Evolutionary conservation across 1,140 invertebrate species (phyloP).

Genomic region (Saccostrea cuccullata): DNA sequence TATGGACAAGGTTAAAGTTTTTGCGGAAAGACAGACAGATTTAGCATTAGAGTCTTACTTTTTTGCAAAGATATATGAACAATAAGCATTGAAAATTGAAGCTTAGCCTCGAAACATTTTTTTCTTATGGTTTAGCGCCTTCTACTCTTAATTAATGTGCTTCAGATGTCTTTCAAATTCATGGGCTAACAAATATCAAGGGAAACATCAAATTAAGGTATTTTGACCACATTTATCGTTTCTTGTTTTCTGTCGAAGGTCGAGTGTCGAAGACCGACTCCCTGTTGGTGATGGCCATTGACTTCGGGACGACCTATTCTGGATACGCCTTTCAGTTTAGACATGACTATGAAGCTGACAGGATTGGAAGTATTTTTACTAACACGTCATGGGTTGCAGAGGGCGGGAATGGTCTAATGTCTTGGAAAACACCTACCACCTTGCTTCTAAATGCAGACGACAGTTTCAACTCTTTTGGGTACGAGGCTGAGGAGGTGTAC

Average conservation of each 20-base stretch:
- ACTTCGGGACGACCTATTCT: slow-evolving; percentile 83
- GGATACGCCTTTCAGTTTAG: slow-evolving; percentile 82
- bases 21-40: too few relatives aligned
- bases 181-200: too few relatives aligned
- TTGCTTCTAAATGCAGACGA: slow-evolving; percentile 80
- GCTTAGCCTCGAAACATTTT: too few relatives aligned
- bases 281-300: slow-evolving; percentile 81
- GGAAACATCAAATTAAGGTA: too few relatives aligned
- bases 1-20: too few relatives aligned
- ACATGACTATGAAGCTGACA: slow-evolving; percentile 78
- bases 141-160: too few relatives aligned
- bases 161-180: too few relatives aligned
- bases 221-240: too few relatives aligned
- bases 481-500: slow-evolving; percentile 80
- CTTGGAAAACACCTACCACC: slow-evolving; percentile 82
- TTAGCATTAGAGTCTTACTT: too few relatives aligned
- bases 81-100: too few relatives aligned
- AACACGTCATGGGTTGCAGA: slow-evolving; percentile 83
- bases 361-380: slow-evolving; percentile 78
- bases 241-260: background rate
- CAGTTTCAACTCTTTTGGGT: slow-evolving; percentile 82
- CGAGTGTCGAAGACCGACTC: background rate
- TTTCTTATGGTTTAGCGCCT: too few relatives aligned
- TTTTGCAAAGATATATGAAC: too few relatives aligned
- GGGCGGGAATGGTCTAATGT: slow-evolving; percentile 80